Evolutionary conservation across 2,888 invertebrate species (phyloP).

Genomic region (Nephrotoma appendiculata): DNA sequence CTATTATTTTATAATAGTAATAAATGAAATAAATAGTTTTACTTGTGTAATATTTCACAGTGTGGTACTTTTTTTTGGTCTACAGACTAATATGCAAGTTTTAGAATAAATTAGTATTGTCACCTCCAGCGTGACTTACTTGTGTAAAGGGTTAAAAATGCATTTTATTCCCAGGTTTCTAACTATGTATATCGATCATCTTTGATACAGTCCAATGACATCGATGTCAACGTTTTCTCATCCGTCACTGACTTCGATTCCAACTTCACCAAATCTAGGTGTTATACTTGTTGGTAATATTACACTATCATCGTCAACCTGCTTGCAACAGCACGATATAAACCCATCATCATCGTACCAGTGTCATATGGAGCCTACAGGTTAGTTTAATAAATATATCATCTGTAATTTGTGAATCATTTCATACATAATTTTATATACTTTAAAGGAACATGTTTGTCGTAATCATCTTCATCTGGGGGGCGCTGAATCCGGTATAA

Average conservation of each 20-base stretch:
- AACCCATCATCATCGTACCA: constrained; percentile 29
- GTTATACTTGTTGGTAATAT: constrained; percentile 14
- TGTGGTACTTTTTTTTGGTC: no score
- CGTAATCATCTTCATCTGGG: constrained; percentile 9
- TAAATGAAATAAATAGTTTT: no score
- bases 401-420: neutral
- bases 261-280: constrained; percentile 20
- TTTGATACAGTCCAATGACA: constrained; percentile 38
- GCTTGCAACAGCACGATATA: constrained; percentile 26
- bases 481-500: constrained; percentile 7
- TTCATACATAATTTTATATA: neutral
- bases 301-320: constrained; percentile 11
- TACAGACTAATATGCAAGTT: no score
- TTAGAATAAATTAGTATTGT: no score
- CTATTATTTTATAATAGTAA: no score
- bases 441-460: neutral
- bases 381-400: neutral
- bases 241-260: constrained; percentile 23
- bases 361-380: constrained; percentile 26
- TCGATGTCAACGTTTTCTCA: constrained; percentile 29
- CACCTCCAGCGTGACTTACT: no score
- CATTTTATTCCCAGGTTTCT: no score
- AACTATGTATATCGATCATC: no score
- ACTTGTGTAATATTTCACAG: no score
- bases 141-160: no score